A percentile compares a stretch with the other conserved stretches of the same genome.
These are phyloP conservation scores for Natator depressus DNA, from an alignment of 2,113 vertebrate genomes.

Conservation along the genomic window DNA sequence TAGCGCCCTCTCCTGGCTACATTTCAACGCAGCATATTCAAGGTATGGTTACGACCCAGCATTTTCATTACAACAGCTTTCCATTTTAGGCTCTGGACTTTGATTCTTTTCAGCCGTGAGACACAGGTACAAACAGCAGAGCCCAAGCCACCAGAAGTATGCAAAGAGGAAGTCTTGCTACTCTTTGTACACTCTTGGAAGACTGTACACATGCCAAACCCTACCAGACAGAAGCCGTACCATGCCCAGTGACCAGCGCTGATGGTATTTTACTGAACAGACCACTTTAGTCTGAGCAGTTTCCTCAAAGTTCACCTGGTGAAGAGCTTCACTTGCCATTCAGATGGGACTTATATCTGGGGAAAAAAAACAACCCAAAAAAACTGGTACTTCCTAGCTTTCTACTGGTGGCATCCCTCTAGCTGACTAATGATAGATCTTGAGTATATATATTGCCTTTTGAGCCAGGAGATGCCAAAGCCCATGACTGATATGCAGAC, in stretches of 20 bases:
- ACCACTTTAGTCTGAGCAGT: too few species aligned
- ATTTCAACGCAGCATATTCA: not conserved
- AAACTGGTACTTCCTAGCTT: not conserved
- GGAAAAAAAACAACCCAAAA: too few species aligned
- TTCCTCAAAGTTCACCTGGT: too few species aligned
- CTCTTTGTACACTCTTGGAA: not conserved
- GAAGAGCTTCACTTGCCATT: too few species aligned
- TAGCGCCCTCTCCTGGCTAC: not conserved
- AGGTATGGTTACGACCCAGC: not conserved
- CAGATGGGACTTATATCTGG: too few species aligned
- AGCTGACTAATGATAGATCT: not conserved
- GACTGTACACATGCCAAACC: too few species aligned
- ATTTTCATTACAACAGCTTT: not conserved
- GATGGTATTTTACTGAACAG: too few species aligned
- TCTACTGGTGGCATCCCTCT: not conserved
- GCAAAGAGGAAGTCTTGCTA: not conserved
- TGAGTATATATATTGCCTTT: not conserved
- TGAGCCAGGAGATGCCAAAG: not conserved
- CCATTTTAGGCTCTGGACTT: not conserved
- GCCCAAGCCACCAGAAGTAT: too few species aligned
- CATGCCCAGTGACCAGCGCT: too few species aligned
- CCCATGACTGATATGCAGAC: not conserved
- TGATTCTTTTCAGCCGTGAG: not conserved
- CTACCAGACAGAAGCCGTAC: too few species aligned
- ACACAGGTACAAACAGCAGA: not conserved